Conservation (phyloP, 2,888 invertebrate species). For the Pollenia griseotomentosa region DNA sequence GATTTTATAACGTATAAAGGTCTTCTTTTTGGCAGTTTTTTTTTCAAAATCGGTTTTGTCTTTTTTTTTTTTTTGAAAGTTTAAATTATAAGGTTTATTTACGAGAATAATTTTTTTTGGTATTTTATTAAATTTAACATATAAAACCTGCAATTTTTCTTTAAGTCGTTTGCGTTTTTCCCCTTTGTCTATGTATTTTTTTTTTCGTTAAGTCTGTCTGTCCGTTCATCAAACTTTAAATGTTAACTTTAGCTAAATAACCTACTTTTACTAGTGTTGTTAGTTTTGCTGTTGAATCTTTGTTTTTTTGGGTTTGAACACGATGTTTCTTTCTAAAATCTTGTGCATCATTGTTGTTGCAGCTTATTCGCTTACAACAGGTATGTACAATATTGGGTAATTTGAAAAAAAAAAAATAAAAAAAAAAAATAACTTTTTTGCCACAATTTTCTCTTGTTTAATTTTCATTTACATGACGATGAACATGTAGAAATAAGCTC, state of each 20-base stretch:
- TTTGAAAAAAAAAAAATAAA: background rate
- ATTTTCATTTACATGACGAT: too few relatives aligned
- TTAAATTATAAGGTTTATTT: conserved; percentile 62
- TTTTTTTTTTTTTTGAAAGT: conserved; percentile 53
- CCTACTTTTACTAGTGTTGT: conserved; percentile 68
- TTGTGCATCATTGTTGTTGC: conserved; percentile 28
- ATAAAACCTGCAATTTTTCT: conserved; percentile 57
- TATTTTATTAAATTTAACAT: conserved; percentile 38
- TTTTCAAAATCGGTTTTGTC: conserved; percentile 2
- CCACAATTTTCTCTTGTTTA: background rate
- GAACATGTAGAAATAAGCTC: too few relatives aligned
- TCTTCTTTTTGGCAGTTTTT: conserved; percentile 23
- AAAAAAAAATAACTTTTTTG: background rate
- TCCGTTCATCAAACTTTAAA: conserved; percentile 57
- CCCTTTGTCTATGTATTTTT: conserved; percentile 11
- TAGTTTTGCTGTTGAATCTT: conserved; percentile 39
- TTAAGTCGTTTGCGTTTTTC: conserved; percentile 27
- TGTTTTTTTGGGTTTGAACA: conserved; percentile 14
- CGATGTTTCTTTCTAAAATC: conserved; percentile 30
- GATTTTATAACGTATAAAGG: conserved; percentile 40
- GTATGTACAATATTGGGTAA: conserved; percentile 48
- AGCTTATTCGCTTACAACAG: conserved; percentile 26
- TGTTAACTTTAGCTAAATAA: conserved; percentile 70
- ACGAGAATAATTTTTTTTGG: conserved; percentile 34
- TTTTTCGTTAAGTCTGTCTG: conserved; percentile 24